Base-by-base conservation (phyloP, 2,888 invertebrate genomes). In the Drosophila ezoana region DNA sequence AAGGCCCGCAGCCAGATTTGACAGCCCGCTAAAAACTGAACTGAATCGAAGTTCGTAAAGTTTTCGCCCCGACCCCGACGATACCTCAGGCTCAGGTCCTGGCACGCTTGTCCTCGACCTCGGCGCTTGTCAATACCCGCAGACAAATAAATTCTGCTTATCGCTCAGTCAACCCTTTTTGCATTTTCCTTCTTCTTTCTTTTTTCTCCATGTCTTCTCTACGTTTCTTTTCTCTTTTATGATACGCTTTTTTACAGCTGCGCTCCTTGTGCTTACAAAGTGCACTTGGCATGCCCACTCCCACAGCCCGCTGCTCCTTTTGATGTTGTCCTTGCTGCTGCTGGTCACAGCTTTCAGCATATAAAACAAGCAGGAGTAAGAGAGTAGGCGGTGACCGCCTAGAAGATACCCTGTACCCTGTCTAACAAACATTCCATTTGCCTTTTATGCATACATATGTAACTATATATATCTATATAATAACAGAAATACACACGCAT, bases 71-170 rank as follows among this genome's bases (percentile, higher is more conserved):
- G 3, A 13, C 35, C 14, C 41, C n/a, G 13, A 13, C n/a, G 13
- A 13, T 5, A n/a, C 14, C 20, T 45, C 6, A n/a, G 11, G 23
- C n/a, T 23, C 14, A 40, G 28, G 44, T 37, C 28, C 23, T 44
- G 52, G 23, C 49, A 10, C 33, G n/a, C n/a, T n/a, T n/a, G n/a
- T 20, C 41, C 10, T 43, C 18, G 56, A 64, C 63, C 66, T 80
- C 67, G 59, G 57, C 41, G 72, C 83, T 83, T 84, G 84, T 84
- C 84, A 84, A 84, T 86, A 84, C 86, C 84, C 84, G 84, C 86
- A 84, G 81, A 84, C 86, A 86, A 86, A 86, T 84, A 84, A 84
- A 84, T 84, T 84, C 73, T 57, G 80, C 86, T 84, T 84, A 84
- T 84, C 86, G 81, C 79, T 64, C 66, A 76, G 78, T 71, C 80